A percentile compares a stretch with the other conserved stretches of the same genome.
Evolutionary conservation across 2,888 invertebrate genomes (phyloP).

Genomic region (Limnephilus auricula): DNA sequence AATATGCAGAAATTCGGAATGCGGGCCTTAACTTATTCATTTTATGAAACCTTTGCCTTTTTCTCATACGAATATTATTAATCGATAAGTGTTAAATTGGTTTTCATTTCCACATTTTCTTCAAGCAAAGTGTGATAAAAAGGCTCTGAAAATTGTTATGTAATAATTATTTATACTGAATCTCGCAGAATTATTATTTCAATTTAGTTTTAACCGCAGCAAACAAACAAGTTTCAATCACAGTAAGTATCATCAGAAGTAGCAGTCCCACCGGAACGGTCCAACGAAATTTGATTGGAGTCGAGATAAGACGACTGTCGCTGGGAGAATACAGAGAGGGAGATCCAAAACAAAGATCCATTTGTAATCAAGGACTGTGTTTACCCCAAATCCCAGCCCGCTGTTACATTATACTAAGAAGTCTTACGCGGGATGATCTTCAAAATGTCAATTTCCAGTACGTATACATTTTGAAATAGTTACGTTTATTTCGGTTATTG

Average conservation of each 20-base stretch:
- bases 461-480: neutral
- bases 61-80: too few relatives aligned
- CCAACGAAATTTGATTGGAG: slow-evolving; percentile 46
- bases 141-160: neutral
- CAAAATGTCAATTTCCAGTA: neutral
- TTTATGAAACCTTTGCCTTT: too few relatives aligned
- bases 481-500: neutral
- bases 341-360: slow-evolving; percentile 62
- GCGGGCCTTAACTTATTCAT: too few relatives aligned
- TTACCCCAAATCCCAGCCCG: slow-evolving; percentile 27
- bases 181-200: neutral
- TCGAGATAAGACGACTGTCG: slow-evolving; percentile 41
- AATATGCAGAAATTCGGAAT: too few relatives aligned
- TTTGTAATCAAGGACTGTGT: slow-evolving; percentile 62
- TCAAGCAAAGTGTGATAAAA: too few relatives aligned
- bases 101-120: too few relatives aligned
- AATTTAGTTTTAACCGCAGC: slow-evolving; percentile 10
- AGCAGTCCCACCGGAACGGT: slow-evolving; percentile 8
- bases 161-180: neutral
- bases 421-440: slow-evolving; percentile 20
- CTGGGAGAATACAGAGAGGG: slow-evolving; percentile 30
- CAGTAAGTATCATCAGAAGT: slow-evolving; percentile 28
- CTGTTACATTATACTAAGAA: slow-evolving; percentile 50
- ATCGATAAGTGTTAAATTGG: too few relatives aligned
- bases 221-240: slow-evolving; percentile 28